These are phyloP conservation scores for Anthophora plumipes DNA, from an alignment of 2,888 invertebrate genomes.

Conservation along the genomic window DNA sequence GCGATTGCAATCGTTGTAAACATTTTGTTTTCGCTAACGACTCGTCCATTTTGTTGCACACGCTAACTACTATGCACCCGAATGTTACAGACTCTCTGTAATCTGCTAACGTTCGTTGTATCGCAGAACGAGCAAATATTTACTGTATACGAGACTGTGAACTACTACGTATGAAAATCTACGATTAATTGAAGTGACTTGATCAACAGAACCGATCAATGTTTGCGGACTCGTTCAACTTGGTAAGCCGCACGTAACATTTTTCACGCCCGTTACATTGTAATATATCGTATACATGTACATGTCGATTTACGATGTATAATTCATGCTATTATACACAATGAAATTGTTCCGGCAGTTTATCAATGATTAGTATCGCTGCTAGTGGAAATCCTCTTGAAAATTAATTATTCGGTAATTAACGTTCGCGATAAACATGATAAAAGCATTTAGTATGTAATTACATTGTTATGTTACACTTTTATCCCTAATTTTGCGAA, in stretches of 20 bases:
- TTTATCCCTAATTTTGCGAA: no score
- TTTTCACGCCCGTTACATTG: constrained; percentile 11
- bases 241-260: constrained; percentile 10
- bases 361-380: neutral
- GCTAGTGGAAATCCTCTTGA: neutral
- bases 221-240: constrained; percentile 14
- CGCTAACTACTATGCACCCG: constrained; percentile 4
- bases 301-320: constrained; percentile 14
- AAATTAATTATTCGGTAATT: neutral
- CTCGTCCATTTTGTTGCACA: constrained; percentile 14
- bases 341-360: neutral
- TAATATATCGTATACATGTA: no score
- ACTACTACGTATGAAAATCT: constrained; percentile 33
- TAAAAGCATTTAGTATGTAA: no score
- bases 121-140: constrained; percentile 27
- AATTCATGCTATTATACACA: neutral
- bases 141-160: constrained; percentile 5
- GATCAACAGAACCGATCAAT: constrained; percentile 23
- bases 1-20: neutral
- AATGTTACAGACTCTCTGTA: constrained; percentile 7
- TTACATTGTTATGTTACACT: neutral
- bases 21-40: constrained; percentile 1
- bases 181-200: constrained; percentile 28
- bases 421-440: no score
- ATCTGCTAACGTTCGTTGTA: constrained; percentile 9